Percentiles rank a stretch among this genome's conserved stretches.
phyloP scores from a whole-genome alignment of 2,888 invertebrate species.

The Sussaba pulchella region DNA sequence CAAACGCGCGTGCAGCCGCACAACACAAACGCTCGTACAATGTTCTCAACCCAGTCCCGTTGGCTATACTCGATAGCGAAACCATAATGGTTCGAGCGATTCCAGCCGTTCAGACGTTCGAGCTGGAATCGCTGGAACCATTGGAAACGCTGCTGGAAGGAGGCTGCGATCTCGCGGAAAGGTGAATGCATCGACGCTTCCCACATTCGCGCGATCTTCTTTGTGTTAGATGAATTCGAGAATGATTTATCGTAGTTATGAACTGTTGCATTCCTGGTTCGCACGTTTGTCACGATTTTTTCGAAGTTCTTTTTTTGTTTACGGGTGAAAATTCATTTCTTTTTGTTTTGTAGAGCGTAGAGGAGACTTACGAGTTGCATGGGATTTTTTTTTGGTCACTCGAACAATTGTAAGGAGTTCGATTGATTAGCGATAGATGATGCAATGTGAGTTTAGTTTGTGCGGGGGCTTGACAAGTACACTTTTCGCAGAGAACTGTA shows the following conservation, averaged over 20 bases:
- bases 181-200: constrained; percentile 83
- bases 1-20: constrained; percentile 67
- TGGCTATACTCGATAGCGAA: constrained; percentile 17
- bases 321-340: no score
- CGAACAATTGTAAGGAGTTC: not conserved
- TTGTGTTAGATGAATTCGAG: constrained; percentile 5
- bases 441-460: not conserved
- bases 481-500: constrained; percentile 40
- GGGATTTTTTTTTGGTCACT: not conserved
- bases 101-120: not conserved
- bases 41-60: constrained; percentile 73
- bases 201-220: constrained; percentile 80
- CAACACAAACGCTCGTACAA: constrained; percentile 34
- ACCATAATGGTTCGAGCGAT: no score
- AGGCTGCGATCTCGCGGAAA: constrained; percentile 78
- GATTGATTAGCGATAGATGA: not conserved
- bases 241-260: constrained; percentile 2
- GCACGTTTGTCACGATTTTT: constrained; percentile 22
- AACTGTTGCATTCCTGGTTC: constrained; percentile 19
- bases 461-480: constrained; percentile 40
- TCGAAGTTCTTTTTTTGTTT: constrained; percentile 16
- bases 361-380: no score
- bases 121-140: no score
- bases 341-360: no score
- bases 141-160: constrained; percentile 77